Evolutionary conservation across 2,888 invertebrate species (phyloP).

Genomic region (Cancer borealis): DNA sequence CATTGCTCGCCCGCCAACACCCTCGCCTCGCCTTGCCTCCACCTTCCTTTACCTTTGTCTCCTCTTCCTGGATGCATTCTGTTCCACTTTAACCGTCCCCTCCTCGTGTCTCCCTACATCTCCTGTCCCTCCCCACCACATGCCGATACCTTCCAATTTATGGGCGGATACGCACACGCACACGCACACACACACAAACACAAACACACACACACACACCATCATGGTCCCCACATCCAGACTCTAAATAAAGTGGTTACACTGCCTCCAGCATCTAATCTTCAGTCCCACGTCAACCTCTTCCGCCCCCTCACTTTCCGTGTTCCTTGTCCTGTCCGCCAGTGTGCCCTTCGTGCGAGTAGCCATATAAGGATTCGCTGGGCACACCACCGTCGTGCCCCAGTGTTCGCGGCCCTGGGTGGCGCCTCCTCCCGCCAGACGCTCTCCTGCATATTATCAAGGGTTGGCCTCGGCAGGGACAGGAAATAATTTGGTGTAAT

Average conservation of each 20-base stretch:
- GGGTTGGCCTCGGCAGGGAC: conserved; percentile 39
- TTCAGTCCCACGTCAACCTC: conserved; percentile 21
- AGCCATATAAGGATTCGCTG: not conserved
- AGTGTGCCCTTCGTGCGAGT: not conserved
- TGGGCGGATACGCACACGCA: not conserved
- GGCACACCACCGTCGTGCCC: conserved; percentile 33
- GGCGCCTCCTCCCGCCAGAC: conserved; percentile 30
- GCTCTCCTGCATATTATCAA: conserved; percentile 30
- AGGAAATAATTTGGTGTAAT: conserved; percentile 63
- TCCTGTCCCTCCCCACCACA: not conserved
- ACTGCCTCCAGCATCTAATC: not conserved
- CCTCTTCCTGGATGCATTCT: not conserved
- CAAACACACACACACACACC: not conserved
- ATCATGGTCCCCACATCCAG: not conserved
- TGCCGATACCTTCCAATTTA: not conserved
- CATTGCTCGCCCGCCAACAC: not conserved
- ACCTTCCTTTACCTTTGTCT: not conserved
- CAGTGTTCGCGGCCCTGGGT: conserved; percentile 5
- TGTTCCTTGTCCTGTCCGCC: conserved; percentile 12
- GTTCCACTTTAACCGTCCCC: conserved; percentile 16
- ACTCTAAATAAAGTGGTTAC: not conserved
- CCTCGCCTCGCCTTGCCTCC: not conserved
- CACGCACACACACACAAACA: not conserved
- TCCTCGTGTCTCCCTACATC: not conserved
- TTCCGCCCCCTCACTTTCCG: not conserved